Evolutionary conservation across 2,888 invertebrate species (phyloP), one percentile per base, ranked within the genome.

Genomic region (Clitarchus hookeri): DNA sequence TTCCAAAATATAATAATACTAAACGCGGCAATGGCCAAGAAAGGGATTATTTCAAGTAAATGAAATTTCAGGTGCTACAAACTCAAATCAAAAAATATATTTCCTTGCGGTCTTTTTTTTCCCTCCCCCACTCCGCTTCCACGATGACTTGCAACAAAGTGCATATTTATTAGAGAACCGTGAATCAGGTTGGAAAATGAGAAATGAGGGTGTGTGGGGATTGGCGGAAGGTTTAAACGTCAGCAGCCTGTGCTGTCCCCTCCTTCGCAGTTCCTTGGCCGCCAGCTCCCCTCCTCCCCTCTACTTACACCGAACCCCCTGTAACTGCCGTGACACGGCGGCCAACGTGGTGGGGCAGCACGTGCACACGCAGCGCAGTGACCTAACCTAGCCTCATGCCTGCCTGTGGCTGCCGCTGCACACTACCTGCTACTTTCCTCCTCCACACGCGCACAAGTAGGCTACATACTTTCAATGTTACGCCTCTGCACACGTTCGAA

Each of bases 301-400:
- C n/a, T 6, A 1, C n/a, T n/a, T n/a, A n/a, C n/a, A n/a, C n/a
- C n/a, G n/a, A n/a, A n/a, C n/a, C n/a, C n/a, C n/a, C n/a, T n/a
- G n/a, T n/a, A n/a, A n/a, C n/a, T n/a, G n/a, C n/a, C n/a, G n/a
- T n/a, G n/a, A n/a, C n/a, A n/a, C 53, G 53, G 4, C 1, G 36
- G 36, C 36, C 36, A 2, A 8, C 13, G 19, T 65, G 65, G 65
- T 16, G 48, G 65, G 65, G 65, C 16, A 23, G 65, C 65, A 65
- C 65, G 65, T 65, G 65, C 8, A 8, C 19, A 2, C 65, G 1
- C 19, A 65, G 65, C 65, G 65, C 65, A 65, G 65, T 65, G 65
- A 65, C 65, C 65, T 53, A 53, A 53, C 53, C 53, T 65, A 65
- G 65, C 65, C 65, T 65, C 65, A 23, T 65, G 65, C 65, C 65